Percentiles rank a stretch among this genome's conserved stretches.
Conservation (phyloP, 2,797 vertebrate species). For the Bufotes viridis region DNA sequence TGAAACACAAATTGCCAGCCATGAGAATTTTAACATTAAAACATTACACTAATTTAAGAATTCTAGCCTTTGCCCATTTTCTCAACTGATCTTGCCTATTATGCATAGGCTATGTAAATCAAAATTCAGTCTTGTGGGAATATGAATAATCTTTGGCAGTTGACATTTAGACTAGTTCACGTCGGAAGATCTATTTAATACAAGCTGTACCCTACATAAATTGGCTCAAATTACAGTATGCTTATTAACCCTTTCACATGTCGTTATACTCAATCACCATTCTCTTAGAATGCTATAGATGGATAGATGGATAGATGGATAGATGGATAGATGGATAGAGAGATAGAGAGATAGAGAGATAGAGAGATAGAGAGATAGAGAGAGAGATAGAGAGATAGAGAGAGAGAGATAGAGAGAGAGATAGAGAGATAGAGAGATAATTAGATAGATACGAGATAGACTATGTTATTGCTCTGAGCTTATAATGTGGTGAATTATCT, state of each 20-base stretch:
- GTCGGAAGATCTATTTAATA: conserved; percentile 44
- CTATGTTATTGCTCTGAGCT: background rate
- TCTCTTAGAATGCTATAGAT: background rate
- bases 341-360: too few relatives aligned
- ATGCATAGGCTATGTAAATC: conserved; percentile 46
- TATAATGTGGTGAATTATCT: conserved; percentile 13
- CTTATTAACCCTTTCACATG: conserved; percentile 31
- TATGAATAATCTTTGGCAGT: conserved; percentile 48
- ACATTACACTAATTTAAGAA: conserved; percentile 29
- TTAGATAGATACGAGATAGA: background rate
- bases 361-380: too few relatives aligned
- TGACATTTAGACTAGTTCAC: conserved; percentile 55
- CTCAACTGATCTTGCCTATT: conserved; percentile 39
- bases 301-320: background rate
- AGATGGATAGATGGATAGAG: too few relatives aligned
- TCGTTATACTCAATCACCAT: background rate
- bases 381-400: too few relatives aligned
- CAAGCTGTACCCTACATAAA: conserved; percentile 41
- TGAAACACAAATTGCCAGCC: conserved; percentile 9
- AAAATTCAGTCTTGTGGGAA: conserved; percentile 45
- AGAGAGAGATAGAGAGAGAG: background rate
- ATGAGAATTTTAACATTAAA: conserved; percentile 24
- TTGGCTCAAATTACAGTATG: conserved; percentile 27
- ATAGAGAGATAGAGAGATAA: background rate
- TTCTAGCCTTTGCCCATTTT: conserved; percentile 40